Percentiles rank a stretch among this genome's conserved stretches.
Evolutionary conservation across 37 sponge, comb jelly and placozoan genomes (phyloP).

Genomic region (Dysidea cf. avara): DNA sequence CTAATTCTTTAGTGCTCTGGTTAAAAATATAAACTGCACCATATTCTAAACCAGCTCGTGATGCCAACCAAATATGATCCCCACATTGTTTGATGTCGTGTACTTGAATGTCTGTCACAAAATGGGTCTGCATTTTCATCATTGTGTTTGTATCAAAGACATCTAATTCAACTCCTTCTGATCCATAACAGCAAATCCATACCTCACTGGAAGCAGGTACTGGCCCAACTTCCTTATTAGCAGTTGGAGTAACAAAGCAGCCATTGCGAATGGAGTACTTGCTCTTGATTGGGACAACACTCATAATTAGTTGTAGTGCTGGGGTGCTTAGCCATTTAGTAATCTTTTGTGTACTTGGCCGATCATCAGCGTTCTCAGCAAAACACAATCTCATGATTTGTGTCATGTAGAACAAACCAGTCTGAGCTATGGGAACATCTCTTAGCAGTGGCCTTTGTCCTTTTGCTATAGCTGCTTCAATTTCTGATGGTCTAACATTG

Average conservation of each 20-base stretch:
- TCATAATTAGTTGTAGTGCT: too few species aligned
- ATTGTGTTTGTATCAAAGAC: slow-evolving; percentile 53
- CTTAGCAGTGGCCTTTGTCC: slow-evolving; percentile 49
- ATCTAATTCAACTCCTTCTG: slow-evolving; percentile 46
- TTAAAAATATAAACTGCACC: slow-evolving; percentile 48
- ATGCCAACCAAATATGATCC: slow-evolving; percentile 62
- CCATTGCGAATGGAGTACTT: too few species aligned
- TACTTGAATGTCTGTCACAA: slow-evolving; percentile 53
- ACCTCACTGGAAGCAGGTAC: slow-evolving; percentile 67
- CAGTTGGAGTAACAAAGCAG: too few species aligned
- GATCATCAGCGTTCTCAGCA: slow-evolving; percentile 41
- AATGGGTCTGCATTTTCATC: slow-evolving; percentile 19
- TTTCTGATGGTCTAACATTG: slow-evolving; percentile 53
- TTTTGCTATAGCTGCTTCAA: slow-evolving; percentile 36
- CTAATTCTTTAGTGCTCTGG: slow-evolving; percentile 11
- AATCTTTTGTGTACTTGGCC: slow-evolving; percentile 41
- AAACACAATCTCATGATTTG: slow-evolving; percentile 65
- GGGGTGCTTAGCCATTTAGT: too few species aligned
- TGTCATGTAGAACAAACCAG: slow-evolving; percentile 59
- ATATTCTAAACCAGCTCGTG: slow-evolving; percentile 47
- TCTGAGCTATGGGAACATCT: slow-evolving; percentile 36
- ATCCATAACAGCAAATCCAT: too few species aligned
- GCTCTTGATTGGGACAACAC: too few species aligned
- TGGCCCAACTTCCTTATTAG: too few species aligned
- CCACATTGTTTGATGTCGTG: slow-evolving; percentile 43